These are phyloP conservation scores for Macrophya annulata DNA, from an alignment of 2,888 invertebrate species.

Conservation along the genomic window DNA sequence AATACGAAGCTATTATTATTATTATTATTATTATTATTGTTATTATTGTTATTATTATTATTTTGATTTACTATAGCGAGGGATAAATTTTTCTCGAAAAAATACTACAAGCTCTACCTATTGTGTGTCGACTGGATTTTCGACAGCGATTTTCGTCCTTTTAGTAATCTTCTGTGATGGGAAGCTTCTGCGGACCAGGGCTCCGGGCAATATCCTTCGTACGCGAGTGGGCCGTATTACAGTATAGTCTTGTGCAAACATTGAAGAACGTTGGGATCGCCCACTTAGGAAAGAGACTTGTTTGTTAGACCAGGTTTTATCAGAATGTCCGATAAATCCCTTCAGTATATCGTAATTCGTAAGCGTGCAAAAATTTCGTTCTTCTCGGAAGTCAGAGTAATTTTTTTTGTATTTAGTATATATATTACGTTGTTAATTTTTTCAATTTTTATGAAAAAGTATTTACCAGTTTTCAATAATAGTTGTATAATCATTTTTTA, in stretches of 20 bases:
- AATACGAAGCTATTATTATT: neutral
- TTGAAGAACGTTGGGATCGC: neutral
- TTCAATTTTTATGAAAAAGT: neutral
- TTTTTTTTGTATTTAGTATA: no score
- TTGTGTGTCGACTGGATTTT: conserved; percentile 30
- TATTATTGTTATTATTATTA: neutral
- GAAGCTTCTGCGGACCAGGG: neutral
- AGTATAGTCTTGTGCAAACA: neutral
- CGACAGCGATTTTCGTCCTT: conserved; percentile 8
- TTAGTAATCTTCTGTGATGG: neutral
- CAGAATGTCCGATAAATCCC: neutral
- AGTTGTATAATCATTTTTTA: neutral
- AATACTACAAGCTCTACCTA: neutral
- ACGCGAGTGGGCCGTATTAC: conserved; percentile 13
- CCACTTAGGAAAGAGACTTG: conserved; percentile 14
- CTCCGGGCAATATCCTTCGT: conserved; percentile 20
- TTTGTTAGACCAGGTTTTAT: conserved; percentile 18
- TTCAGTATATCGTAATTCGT: conserved; percentile 5
- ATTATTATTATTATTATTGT: neutral
- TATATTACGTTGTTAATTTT: neutral
- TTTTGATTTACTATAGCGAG: neutral
- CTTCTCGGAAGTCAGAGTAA: neutral
- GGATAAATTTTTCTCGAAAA: neutral
- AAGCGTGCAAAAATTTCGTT: neutral
- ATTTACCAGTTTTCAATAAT: neutral